Percentiles rank a stretch among this genome's conserved stretches.
Conservation (phyloP, 2,797 vertebrate genomes). For the Pogoniulus pusillus region DNA sequence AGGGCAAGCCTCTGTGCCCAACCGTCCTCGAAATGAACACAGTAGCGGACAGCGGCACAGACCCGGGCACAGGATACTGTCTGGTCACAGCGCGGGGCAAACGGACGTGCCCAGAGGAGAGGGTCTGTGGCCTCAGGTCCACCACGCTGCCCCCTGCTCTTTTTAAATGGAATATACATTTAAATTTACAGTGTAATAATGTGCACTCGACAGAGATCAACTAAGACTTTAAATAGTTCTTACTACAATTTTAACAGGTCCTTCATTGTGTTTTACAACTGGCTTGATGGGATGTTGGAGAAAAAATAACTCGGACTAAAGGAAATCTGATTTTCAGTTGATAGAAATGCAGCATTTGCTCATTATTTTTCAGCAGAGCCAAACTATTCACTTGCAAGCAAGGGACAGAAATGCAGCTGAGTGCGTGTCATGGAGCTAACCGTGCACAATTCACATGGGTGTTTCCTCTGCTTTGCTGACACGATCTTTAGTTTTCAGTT, state of each 20-base stretch:
- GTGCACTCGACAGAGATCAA: neutral
- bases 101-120: too few species aligned
- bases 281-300: neutral
- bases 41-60: too few species aligned
- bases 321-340: neutral
- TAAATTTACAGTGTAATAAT: too few species aligned
- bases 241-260: neutral
- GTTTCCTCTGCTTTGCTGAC: neutral
- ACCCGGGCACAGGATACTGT: too few species aligned
- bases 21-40: too few species aligned
- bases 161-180: neutral
- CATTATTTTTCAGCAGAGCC: neutral
- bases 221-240: fast-evolving
- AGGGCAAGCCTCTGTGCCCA: too few species aligned
- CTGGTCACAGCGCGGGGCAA: fast-evolving
- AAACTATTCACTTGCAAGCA: neutral
- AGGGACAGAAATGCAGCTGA: neutral
- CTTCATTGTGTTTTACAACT: neutral
- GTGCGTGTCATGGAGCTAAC: too few species aligned
- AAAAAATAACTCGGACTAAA: neutral
- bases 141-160: fast-evolving
- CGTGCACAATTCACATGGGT: neutral
- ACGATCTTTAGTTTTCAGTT: neutral
- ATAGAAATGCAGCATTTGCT: neutral
- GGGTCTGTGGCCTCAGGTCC: too few species aligned